Evolutionary conservation across 1,140 invertebrate species (phyloP).

Genomic region (Ceratina calcarata): DNA sequence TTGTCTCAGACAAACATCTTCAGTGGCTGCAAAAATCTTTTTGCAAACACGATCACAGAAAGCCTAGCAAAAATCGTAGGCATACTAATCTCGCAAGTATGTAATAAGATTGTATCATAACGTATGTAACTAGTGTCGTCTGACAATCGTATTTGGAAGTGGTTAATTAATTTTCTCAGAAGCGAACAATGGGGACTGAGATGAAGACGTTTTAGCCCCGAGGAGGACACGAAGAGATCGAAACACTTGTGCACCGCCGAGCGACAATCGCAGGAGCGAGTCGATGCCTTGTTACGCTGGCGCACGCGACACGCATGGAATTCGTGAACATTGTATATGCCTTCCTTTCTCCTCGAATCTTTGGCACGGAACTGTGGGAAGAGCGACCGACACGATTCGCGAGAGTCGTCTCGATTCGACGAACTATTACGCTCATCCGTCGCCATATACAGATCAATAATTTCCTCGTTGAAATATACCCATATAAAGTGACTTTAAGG

Average conservation of each 20-base stretch:
- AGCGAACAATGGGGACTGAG: background rate
- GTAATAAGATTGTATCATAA: no score
- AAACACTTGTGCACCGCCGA: background rate
- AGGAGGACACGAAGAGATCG: background rate
- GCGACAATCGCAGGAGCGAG: slow-evolving; percentile 39
- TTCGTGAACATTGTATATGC: slow-evolving; percentile 13
- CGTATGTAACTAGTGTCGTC: no score
- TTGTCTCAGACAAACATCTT: no score
- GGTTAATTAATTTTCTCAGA: background rate
- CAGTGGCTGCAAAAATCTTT: no score
- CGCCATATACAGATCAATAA: background rate
- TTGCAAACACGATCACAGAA: no score
- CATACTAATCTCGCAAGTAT: no score
- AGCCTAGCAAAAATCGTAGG: no score
- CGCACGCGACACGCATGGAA: slow-evolving; percentile 50
- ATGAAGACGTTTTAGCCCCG: background rate
- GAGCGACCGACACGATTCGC: background rate
- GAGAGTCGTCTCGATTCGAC: background rate
- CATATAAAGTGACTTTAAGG: background rate
- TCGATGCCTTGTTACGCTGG: slow-evolving; percentile 27
- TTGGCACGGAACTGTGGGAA: slow-evolving; percentile 20
- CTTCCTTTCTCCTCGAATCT: slow-evolving; percentile 65
- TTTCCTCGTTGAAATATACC: background rate
- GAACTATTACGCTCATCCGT: background rate
- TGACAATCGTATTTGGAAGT: no score